Evolutionary conservation across 92 coral and sea anemone species (phyloP), one percentile per base, ranked within the genome.

Genomic region (Meandrina meandrites): DNA sequence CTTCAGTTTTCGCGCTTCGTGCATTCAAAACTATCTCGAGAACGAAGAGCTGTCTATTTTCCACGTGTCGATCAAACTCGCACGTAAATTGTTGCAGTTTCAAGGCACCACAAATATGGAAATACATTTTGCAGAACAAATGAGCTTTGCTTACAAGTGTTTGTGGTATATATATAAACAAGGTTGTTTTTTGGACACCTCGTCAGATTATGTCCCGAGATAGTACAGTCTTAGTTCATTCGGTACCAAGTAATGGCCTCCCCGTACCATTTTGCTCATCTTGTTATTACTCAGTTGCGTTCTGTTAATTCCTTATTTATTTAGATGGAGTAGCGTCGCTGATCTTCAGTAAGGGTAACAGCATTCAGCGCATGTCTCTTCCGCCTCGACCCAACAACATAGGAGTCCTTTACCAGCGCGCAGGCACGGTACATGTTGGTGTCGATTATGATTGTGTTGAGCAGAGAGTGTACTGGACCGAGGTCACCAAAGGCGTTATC

Each of bases 331-430:
- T 92, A 50, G 98, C 98, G 51, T 97, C 96, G 76, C 91, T 97
- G 30, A 84, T 95, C n/a, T 97, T 90, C 89, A 95, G 97, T 18
- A 94, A 91, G 77, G 99, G 99, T 40, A 95, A 94, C 89, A 97
- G 94, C 37, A 93, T 97, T 62, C 99, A 97, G 86, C 97, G 99
- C 47, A 81, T 95, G 87, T 97, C 99, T 47, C 91, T 97, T n/a
- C 99, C 99, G 9, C 96, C 99, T 13, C 93, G 95, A 5, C 97
- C 98, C 60, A 89, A 88, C 81, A 89, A 93, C 24, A 90, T 97
- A 21, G 99, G 99, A n/a, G 88, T 95, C 51, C 89, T 97, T 53
- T 90, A 83, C 85, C 94, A 95, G 37, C 83, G 86, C 24, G 71
- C 93, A 18, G 96, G 99, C 5, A 91, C 92, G 68, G 90, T 95